Evolutionary conservation across 2,888 invertebrate species (phyloP), one percentile per base, ranked within the genome.

Genomic region (Thecocarcelia acutangulata): DNA sequence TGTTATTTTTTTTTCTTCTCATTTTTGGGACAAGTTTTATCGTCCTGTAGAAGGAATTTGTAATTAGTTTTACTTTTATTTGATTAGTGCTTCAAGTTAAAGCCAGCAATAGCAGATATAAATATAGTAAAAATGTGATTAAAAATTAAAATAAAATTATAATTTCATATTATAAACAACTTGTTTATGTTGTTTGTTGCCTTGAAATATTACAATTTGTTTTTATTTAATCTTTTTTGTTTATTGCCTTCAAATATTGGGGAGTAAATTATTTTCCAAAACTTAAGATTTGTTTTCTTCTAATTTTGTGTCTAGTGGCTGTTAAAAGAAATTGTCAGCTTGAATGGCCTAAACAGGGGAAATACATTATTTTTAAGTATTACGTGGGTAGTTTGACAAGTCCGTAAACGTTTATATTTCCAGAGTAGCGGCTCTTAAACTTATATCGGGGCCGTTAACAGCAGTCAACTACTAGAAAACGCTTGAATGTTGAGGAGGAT

Each of bases 51-150:
- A 28, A 58, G 33, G 64, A 70, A 56, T 72, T 66, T 66, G 17
- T 52, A 66, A 78, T 72, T 66, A 52, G 58, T 72, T 70, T 61
- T 44, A 44, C n/a, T 50, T 42, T 5, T 12, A 33, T 69, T 66
- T 59, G n/a, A 56, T 50, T 54, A 56, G n/a, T 13, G 28, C 63
- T 72, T 78, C 37, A 13, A n/a, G 24, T 21, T 42, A 33, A 28
- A 48, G 19, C 9, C 17, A 33, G n/a, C 9, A 42, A 12, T 15
- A 17, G 12, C 17, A 8, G 19, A 19, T 40, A 37, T 15, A 21
- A 54, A 21, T 15, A n/a, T 54, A 15, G 19, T 37, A n/a, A 42
- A 42, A 52, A 54, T 12, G 17, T 70, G 21, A 19, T 37, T 19
- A 40, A 37, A 58, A 58, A 58, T 58, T 58, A 58, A 8, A 50